Conservation (phyloP, 2,888 invertebrate genomes). For the Molorchus minor region DNA sequence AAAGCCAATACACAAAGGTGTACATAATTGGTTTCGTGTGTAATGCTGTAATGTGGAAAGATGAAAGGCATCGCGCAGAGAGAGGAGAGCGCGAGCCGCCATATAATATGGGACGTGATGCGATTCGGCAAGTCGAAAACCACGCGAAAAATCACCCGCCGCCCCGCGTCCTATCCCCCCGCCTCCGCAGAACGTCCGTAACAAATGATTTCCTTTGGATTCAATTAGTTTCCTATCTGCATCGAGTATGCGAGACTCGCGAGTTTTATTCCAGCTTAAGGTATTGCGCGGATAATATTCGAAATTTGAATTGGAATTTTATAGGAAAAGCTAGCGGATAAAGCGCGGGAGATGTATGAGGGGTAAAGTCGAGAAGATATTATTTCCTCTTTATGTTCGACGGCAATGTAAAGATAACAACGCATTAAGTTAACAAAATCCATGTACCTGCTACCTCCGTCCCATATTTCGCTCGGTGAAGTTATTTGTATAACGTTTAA, state of each 20-base stretch:
- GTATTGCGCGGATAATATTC: conserved; percentile 34
- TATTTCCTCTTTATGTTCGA: too few species aligned
- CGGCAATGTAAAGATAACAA: too few species aligned
- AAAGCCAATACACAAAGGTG: conserved; percentile 62
- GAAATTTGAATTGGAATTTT: conserved; percentile 32
- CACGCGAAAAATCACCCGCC: conserved; percentile 46
- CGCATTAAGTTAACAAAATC: too few species aligned
- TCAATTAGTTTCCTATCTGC: conserved; percentile 45
- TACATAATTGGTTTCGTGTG: conserved; percentile 62
- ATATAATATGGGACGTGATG: conserved; percentile 60
- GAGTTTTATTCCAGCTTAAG: conserved; percentile 33
- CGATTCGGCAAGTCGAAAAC: conserved; percentile 54
- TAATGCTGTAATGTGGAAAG: conserved; percentile 62
- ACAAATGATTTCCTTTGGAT: conserved; percentile 46
- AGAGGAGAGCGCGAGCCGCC: conserved; percentile 52
- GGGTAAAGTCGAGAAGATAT: neutral
- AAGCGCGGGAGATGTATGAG: neutral
- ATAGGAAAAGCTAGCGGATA: neutral
- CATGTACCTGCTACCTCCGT: too few species aligned
- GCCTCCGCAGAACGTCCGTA: conserved; percentile 34
- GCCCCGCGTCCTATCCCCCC: too few species aligned
- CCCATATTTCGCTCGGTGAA: too few species aligned
- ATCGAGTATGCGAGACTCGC: conserved; percentile 26
- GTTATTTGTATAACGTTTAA: too few species aligned
- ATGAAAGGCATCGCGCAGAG: conserved; percentile 60